Evolutionary conservation across 2,113 vertebrate species (phyloP), one percentile per base, ranked within the genome.

Genomic region (Onychorhynchus coronatus): DNA sequence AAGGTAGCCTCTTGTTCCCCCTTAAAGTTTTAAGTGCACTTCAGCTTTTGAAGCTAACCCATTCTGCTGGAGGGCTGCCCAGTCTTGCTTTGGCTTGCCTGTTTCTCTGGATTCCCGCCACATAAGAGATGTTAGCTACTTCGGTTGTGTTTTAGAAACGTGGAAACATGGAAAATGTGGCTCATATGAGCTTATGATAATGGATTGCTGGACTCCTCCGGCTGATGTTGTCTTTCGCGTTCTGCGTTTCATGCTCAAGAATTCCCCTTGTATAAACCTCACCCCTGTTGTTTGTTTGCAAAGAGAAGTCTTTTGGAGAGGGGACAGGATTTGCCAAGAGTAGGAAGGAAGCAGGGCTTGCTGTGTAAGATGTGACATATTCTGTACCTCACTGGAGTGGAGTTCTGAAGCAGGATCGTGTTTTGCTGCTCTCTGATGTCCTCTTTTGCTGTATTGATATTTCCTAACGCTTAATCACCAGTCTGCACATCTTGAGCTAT

Each of bases 111-210:
- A 97, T 33, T 19, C 63, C 47, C 6, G 97, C 97, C 98, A 97
- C 5, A 1, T 23, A 59, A 49, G 80, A 94, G 93, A 96, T 92
- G 88, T 91, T 95, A 75, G 79, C 88, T 96, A 68, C 94, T 93
- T 97, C 9, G 53, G 58, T 85, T 82, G 44, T 92, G 78, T 85
- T 97, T 81, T 93, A 95, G 92, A 93, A 96, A 97, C 97, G 95
- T 91, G 97, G 98, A 97, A 97, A 98, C 97, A 95, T 91, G 98
- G 98, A 97, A 97, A 98, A 97, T 82, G 39, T 92, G n/a, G 55
- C 90, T 97, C 86, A 93, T 91, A 73, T 92, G 92, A 88, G 95
- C 84, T 90, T 79, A 79, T 84, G 85, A 59, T 86, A 59, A 75
- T 71, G 22, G 73, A 96, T 94, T 96, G 88, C 82, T 89, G 83